Base-by-base conservation (phyloP, 2,113 vertebrate species). In the Pithys albifrons region DNA sequence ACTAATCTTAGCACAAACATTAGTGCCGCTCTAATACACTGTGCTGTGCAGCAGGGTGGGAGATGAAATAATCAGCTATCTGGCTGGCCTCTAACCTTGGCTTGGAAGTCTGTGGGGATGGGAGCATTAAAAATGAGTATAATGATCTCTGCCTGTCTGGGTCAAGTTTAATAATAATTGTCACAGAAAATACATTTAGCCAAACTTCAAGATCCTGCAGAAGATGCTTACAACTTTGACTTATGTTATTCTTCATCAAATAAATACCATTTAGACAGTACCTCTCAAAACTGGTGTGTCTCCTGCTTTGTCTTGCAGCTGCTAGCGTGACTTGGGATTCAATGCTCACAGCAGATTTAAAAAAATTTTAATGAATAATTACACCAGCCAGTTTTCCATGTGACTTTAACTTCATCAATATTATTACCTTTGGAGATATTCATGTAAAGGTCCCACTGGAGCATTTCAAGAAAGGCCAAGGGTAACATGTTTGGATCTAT, bases 1-100 rank as follows among this genome's bases (percentile, higher is more conserved):
- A 51, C 95, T 96, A 96, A 96, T 95, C 85, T 96, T 94, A 91
- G 96, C 92, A 19, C 69, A 86, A 91, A 84, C 88, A 94, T 96
- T 95, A 97, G 88, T 92, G 93, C 88, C 0, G 65, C 85, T 96
- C 90, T 71, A 92, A 92, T 93, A 95, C 92, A 57, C 76, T 1
- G 7, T 2, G 11, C 49, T 20, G 71, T 61, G 81, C 24, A 35
- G 79, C 16, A 54, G 66, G 43, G 71, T 15, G 48, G 62, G 58
- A 93, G 59, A 70, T 57, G 45, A 79, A 97, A 91, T 52, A 93
- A 85, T 81, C 64, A 75, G 58, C 49, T 88, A 48, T 82, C 79
- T 91, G 77, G 5, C 46, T 61, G 67, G 41, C 65, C 83, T 65
- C 54, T 86, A 77, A 94, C 96, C 93, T 96, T 78, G 73, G 49